Evolutionary conservation across 2,113 vertebrate genomes (phyloP), one percentile per base, ranked within the genome.

Genomic region (Hippopotamus amphibius): DNA sequence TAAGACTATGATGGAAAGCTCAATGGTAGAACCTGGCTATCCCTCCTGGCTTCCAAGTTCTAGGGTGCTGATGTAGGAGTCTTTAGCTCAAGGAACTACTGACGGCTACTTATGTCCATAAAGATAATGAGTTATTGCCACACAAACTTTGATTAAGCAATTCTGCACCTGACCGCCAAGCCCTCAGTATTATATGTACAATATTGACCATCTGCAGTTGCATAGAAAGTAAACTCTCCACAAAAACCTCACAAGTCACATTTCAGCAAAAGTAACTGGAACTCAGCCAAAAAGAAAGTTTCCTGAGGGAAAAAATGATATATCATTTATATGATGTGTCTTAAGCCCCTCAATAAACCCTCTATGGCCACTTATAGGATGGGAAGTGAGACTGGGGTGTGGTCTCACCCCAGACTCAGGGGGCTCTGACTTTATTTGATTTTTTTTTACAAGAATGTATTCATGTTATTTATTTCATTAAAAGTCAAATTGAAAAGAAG

Each of bases 401-500:
- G 12, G 74, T 77, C 17, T 53, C 74, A 77, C 48, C 48, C 33
- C 48, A 77, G 48, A 53, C 28, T 33, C 1, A 65, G 26, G 61
- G 2, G 46, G 17, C 11, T 72, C 59, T 79, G 28, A 30, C 33
- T 57, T n/a, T 77, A 14, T 63, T 83, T 76, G 84, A 94, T 37
- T 72, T 19, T 71, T 80, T 87, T 92, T 82, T 3, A 41, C 6
- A 72, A 61, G 11, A 85, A 59, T 63, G 11, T 59, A 87, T 41
- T 63, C 61, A 4, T 46, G 17, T 84, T 61, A 48, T 30, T 28
- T 46, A 19, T 65, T 79, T 57, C 28, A 69, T 69, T 89, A 55
- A 77, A 94, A 89, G 94, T 24, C 66, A 74, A 72, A 61, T 43
- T 85, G 69, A 30, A 84, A 96, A 89, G 48, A 88, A 33, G n/a